A percentile compares a stretch with the other conserved stretches of the same genome.
These are phyloP conservation scores for Chelonia mydas DNA, from an alignment of 2,797 vertebrate species.

Conservation along the genomic window DNA sequence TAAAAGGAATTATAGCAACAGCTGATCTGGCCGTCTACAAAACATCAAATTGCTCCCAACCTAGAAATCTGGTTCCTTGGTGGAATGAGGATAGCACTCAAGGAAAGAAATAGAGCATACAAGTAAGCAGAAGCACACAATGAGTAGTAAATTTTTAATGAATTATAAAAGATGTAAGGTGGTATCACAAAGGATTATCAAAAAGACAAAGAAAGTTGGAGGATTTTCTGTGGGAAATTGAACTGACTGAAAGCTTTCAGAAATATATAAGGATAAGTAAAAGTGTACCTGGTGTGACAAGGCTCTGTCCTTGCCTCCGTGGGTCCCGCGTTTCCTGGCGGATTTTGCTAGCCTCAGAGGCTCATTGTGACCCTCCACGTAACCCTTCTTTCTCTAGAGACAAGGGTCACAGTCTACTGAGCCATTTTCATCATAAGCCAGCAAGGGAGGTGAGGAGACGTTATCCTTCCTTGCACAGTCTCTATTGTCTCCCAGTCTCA, in stretches of 20 bases:
- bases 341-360: too few species aligned
- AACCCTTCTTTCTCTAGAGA: too few species aligned
- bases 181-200: background rate
- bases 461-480: too few species aligned
- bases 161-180: background rate
- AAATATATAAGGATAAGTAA: background rate
- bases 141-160: background rate
- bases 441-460: too few species aligned
- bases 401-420: too few species aligned
- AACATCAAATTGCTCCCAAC: background rate
- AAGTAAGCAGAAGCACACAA: background rate
- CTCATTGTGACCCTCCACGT: too few species aligned
- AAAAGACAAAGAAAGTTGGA: background rate
- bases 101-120: background rate
- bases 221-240: background rate
- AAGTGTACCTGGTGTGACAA: background rate
- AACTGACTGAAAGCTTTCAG: background rate
- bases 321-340: too few species aligned
- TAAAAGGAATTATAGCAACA: background rate
- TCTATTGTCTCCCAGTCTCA: too few species aligned
- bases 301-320: too few species aligned
- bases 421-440: too few species aligned
- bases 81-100: background rate
- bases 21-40: background rate
- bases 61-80: background rate